Base-by-base conservation (phyloP, 2,888 invertebrate species). In the Eupithecia insigniata region DNA sequence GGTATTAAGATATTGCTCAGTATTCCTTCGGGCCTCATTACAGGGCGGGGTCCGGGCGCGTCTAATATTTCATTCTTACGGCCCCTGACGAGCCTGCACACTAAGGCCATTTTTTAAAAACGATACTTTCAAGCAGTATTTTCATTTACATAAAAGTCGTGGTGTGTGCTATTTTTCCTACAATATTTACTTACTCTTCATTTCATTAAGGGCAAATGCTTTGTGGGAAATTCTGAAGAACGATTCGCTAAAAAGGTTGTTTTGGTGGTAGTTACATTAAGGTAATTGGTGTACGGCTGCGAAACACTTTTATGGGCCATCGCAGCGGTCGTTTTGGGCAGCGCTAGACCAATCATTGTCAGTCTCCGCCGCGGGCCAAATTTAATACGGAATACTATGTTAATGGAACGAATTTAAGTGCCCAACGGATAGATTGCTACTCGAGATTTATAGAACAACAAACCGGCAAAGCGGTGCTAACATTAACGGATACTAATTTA, bases 1-100 rank as follows among this genome's bases (percentile, higher is more conserved):
- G 88, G 89, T 93, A 92, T 93, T 93, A 94, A 91, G 93, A 93
- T 92, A 93, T 93, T 93, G 92, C 92, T 90, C 86, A 87, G 88
- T 91, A 91, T 90, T 91, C 94, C 92, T 88, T 80, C 80, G 92
- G 92, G 93, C 82, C 92, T 94, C 93, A 91, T 93, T 92, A 93
- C 86, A 83, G 84, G 87, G 87, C 88, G 83, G 87, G 85, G 87
- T 85, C 85, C 83, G 86, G 87, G 89, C 89, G 88, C 89, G 87
- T 87, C 85, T 85, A 89, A 93, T 92, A 92, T 92, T 90, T 93
- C 88, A 92, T 90, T 86, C 86, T 89, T 89, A 89, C 85, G 79
- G 82, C 76, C 81, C 78, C 79, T 80, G 82, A 82, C 80, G 79
- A 81, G 82, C 83, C 83, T 79, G 82, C 85, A 85, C 84, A 85